Percentiles rank a stretch among this genome's conserved stretches.
These are phyloP conservation scores for Hystrix cristata DNA, from an alignment of 2,113 vertebrate species.

Conservation along the genomic window DNA sequence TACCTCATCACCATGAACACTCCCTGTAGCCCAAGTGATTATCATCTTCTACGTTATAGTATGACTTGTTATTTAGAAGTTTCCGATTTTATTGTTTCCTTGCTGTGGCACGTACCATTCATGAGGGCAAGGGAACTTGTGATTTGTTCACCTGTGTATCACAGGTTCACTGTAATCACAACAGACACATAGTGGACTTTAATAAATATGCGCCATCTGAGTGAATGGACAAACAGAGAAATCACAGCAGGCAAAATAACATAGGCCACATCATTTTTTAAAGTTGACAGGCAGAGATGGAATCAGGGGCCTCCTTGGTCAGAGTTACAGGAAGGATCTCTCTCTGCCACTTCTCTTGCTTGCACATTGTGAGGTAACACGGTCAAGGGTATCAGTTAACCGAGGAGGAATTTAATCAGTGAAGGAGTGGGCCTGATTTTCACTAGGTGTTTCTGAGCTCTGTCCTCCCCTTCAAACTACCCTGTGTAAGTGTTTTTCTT, in stretches of 20 bases:
- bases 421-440: neutral
- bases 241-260: neutral
- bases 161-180: neutral
- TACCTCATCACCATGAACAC: neutral
- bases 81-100: conserved; percentile 16
- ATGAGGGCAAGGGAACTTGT: neutral
- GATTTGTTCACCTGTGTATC: neutral
- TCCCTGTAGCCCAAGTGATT: neutral
- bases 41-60: neutral
- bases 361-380: neutral
- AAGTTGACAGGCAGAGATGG: neutral
- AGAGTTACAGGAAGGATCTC: neutral
- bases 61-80: neutral
- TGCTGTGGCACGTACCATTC: neutral
- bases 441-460: neutral
- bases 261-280: neutral
- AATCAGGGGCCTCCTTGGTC: neutral
- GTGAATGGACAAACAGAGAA: neutral
- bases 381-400: neutral
- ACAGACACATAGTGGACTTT: neutral
- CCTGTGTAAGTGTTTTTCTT: neutral
- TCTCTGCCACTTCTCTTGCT: neutral
- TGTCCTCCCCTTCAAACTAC: neutral
- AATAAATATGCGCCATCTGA: neutral
- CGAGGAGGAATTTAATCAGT: neutral